These are phyloP conservation scores for Hippopotamus amphibius DNA, from an alignment of 2,113 vertebrate species.

Conservation along the genomic window DNA sequence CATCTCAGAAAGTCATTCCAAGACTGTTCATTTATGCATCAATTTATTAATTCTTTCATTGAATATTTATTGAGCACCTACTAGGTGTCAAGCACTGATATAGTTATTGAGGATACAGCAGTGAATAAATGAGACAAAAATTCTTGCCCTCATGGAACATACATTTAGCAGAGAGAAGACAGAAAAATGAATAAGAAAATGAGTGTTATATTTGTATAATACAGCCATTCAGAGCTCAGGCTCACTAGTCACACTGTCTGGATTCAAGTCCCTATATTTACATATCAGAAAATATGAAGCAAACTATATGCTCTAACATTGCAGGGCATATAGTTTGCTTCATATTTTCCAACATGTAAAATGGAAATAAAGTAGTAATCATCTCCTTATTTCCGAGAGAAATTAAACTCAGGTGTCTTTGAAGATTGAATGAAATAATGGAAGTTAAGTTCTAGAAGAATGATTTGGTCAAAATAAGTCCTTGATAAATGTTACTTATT, in stretches of 20 bases:
- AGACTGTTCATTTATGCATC: background rate
- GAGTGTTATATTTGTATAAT: background rate
- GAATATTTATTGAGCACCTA: background rate
- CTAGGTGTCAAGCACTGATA: background rate
- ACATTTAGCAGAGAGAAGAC: background rate
- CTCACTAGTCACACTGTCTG: background rate
- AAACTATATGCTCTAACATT: background rate
- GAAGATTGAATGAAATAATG: background rate
- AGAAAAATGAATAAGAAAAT: background rate
- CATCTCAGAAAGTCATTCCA: background rate
- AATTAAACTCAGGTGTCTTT: background rate
- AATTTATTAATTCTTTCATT: background rate
- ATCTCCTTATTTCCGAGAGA: background rate
- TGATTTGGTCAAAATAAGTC: background rate
- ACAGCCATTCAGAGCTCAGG: background rate
- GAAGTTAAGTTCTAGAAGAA: background rate
- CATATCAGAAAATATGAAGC: too few relatives aligned
- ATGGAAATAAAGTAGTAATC: background rate
- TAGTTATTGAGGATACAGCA: background rate
- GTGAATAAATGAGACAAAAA: background rate
- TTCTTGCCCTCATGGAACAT: background rate
- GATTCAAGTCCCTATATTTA: background rate
- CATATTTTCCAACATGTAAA: background rate
- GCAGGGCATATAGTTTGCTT: background rate
- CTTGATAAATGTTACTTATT: background rate